phyloP scores from a whole-genome alignment of 2,113 vertebrate species.

The Gallinago media region DNA sequence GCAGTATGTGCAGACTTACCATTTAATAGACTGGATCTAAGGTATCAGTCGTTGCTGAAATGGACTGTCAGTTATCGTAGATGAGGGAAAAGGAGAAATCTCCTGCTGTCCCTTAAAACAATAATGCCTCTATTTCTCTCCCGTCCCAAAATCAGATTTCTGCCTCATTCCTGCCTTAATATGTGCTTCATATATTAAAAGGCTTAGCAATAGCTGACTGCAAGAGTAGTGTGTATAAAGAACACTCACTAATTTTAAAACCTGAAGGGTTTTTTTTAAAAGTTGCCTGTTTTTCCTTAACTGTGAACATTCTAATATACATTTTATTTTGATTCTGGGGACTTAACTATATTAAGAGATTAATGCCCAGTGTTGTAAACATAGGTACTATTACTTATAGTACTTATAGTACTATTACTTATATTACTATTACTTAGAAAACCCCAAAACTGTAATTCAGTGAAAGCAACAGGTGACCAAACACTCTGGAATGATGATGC shows the following conservation, averaged over 20 bases:
- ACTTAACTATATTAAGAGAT: neutral
- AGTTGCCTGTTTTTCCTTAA: neutral
- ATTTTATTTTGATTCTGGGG: neutral
- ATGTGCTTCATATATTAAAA: neutral
- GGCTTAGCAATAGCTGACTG: neutral
- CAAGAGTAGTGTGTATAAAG: neutral
- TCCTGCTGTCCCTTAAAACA: neutral
- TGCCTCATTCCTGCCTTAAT: neutral
- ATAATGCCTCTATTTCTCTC: neutral
- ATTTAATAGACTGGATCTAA: slow-evolving; percentile 43
- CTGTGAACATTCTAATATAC: neutral
- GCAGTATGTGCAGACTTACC: slow-evolving; percentile 1
- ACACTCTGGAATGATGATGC: neutral
- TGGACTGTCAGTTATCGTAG: neutral
- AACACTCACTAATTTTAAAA: neutral
- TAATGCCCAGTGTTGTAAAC: neutral
- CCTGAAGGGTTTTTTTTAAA: neutral
- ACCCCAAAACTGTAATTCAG: fast-evolving
- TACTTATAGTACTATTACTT: neutral
- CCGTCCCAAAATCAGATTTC: neutral
- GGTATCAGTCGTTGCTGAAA: neutral
- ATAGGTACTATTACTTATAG: neutral
- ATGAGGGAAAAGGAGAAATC: neutral
- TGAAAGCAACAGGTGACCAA: neutral
- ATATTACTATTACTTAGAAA: too few relatives aligned